Evolutionary conservation across 2,113 vertebrate species (phyloP).

Genomic region (Microcebus murinus): DNA sequence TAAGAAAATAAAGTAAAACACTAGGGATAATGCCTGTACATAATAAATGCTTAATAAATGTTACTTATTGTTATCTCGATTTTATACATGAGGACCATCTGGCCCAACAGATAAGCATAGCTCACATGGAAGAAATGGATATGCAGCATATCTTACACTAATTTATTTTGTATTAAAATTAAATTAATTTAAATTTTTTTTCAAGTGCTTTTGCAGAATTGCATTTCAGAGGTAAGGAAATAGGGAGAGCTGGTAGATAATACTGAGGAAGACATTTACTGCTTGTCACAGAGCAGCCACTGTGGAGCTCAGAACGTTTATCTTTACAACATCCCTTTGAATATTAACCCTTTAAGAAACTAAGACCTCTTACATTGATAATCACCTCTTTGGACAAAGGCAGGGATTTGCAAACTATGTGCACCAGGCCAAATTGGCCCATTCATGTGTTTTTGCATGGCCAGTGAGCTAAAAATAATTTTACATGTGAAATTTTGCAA

Average conservation of each 20-base stretch:
- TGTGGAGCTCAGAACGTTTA: background rate
- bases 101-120: conserved; percentile 24
- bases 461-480: background rate
- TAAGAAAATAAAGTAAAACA: conserved; percentile 24
- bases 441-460: background rate
- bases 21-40: background rate
- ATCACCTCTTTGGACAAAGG: background rate
- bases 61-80: conserved; percentile 15
- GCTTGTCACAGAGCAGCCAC: background rate
- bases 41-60: conserved; percentile 52
- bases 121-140: background rate
- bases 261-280: background rate
- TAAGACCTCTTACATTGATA: background rate
- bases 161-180: conserved; percentile 47
- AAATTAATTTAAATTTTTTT: conserved; percentile 49
- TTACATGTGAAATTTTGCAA: background rate
- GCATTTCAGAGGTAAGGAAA: conserved; percentile 31
- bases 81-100: conserved; percentile 26
- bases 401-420: too few species aligned
- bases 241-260: background rate
- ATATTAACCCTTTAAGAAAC: background rate
- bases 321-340: background rate
- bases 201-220: background rate
- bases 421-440: background rate
- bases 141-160: background rate